Evolutionary conservation across 2,888 invertebrate genomes (phyloP), one percentile per base, ranked within the genome.

Genomic region (Eumerus sabulonum): DNA sequence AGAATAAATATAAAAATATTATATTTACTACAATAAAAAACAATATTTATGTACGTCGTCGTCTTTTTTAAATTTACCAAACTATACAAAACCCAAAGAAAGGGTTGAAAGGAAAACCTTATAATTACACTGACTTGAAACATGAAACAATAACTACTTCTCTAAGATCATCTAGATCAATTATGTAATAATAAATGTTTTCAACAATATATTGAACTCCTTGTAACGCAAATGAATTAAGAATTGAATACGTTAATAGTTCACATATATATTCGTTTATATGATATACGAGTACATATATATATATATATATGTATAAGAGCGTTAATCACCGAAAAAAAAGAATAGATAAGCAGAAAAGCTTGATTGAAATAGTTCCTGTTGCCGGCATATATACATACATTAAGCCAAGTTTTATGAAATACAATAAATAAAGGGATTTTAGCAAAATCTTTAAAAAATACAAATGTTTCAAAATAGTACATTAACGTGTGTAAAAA

Each of bases 1-100:
- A 71, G 62, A 70, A 76, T 67, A 56, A 36, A 53, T 48, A 44
- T 48, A 12, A 50, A 70, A 67, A 60, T 44, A 68, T 51, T 72
- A 48, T 67, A 66, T 60, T 62, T 66, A 59, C 18, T 59, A 51
- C 19, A 76, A 51, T 48, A 47, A 14, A 68, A 54, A 56, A n/a
- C n/a, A n/a, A n/a, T n/a, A n/a, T n/a, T n/a, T 70, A 82, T 76
- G 71, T 62, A 77, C 82, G 76, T 82, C 81, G 81, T 82, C 59
- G 81, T 82, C 11, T 84, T 84, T 84, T 84, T 85, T 82, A 82
- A 81, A 84, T 84, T 86, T 85, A 77, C 56, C 66, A 66, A 51
- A 77, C 56, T 77, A 56, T 73, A 67, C 73, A 77, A 62, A 62
- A 62, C 56, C 27, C 2, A 27, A 27, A 27, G 27, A 27, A 27